Conservation (phyloP, 2,888 invertebrate genomes). For the Myopa tessellatipennis region DNA sequence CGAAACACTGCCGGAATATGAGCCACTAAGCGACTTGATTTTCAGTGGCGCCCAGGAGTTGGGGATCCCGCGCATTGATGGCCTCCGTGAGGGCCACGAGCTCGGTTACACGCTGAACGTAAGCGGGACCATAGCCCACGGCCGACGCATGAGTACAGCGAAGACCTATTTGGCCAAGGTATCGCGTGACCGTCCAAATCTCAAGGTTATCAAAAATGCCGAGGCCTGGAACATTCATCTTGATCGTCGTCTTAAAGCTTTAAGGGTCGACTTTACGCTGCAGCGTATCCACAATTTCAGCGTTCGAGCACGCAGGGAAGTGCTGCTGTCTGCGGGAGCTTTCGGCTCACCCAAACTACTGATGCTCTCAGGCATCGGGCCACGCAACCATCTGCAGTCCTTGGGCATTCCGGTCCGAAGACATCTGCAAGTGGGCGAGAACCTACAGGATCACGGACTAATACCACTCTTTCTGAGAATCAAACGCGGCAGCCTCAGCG, state of each 20-base stretch:
- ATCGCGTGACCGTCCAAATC: slow-evolving; percentile 49
- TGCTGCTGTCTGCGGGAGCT: slow-evolving; percentile 57
- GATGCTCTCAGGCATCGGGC: slow-evolving; percentile 57
- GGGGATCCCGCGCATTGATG: slow-evolving; percentile 74
- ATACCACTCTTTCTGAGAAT: slow-evolving; percentile 65
- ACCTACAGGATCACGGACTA: slow-evolving; percentile 84
- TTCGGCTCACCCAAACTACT: slow-evolving; percentile 57
- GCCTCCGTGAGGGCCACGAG: slow-evolving; percentile 71
- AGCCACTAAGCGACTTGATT: slow-evolving; percentile 69
- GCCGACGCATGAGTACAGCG: slow-evolving; percentile 71
- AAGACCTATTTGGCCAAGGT: slow-evolving; percentile 70
- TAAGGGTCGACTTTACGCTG: slow-evolving; percentile 50
- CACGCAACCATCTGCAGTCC: slow-evolving; percentile 46
- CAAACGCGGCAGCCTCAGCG: slow-evolving; percentile 54
- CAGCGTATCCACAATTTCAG: slow-evolving; percentile 35
- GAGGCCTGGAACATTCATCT: slow-evolving; percentile 4
- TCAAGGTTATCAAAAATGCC: slow-evolving; percentile 49
- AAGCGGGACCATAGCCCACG: slow-evolving; percentile 71
- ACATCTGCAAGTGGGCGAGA: slow-evolving; percentile 73
- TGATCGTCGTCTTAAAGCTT: neutral
- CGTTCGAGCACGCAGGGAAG: slow-evolving; percentile 51
- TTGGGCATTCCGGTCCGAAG: slow-evolving; percentile 49
- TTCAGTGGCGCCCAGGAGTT: slow-evolving; percentile 73
- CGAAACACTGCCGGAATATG: slow-evolving; percentile 48
- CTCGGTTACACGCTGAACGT: slow-evolving; percentile 71